A percentile compares a stretch with the other conserved stretches of the same genome.
Conservation (phyloP, 2,888 invertebrate genomes). For the Psylliodes chrysocephalus region DNA sequence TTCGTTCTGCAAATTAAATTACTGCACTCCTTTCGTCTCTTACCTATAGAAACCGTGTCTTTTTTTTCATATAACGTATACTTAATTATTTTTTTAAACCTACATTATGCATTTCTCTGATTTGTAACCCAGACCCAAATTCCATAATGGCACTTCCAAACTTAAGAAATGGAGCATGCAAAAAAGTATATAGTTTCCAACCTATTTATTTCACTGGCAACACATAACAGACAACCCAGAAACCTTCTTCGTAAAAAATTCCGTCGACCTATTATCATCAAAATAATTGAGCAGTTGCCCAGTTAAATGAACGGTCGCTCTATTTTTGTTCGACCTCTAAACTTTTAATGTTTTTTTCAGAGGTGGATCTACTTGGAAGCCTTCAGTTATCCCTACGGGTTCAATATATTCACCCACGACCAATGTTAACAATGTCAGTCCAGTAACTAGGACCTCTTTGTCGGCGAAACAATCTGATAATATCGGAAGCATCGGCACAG, state of each 20-base stretch:
- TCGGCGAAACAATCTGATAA: slow-evolving; percentile 74
- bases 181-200: slow-evolving; percentile 5
- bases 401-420: slow-evolving; percentile 71
- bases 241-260: slow-evolving; percentile 31
- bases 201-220: slow-evolving; percentile 24
- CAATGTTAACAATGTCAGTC: slow-evolving; percentile 69
- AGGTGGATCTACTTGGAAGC: slow-evolving; percentile 92
- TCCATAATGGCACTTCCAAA: not conserved
- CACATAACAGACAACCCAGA: slow-evolving; percentile 21
- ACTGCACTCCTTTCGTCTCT: too few species aligned
- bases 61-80: too few species aligned
- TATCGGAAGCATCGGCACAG: slow-evolving; percentile 77
- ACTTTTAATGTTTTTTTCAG: slow-evolving; percentile 64
- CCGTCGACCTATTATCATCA: slow-evolving; percentile 39
- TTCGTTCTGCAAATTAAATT: too few species aligned
- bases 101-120: too few species aligned
- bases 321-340: slow-evolving; percentile 43
- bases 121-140: not conserved
- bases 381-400: slow-evolving; percentile 86
- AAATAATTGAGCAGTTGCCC: slow-evolving; percentile 52
- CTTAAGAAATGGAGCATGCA: slow-evolving; percentile 2
- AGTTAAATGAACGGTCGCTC: slow-evolving; percentile 44
- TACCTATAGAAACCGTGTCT: too few species aligned
- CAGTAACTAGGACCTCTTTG: slow-evolving; percentile 88
- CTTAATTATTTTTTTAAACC: too few species aligned